Percentiles rank a stretch among this genome's conserved stretches.
Conservation (phyloP, 2,888 invertebrate species). For the Heteropelma amictum region DNA sequence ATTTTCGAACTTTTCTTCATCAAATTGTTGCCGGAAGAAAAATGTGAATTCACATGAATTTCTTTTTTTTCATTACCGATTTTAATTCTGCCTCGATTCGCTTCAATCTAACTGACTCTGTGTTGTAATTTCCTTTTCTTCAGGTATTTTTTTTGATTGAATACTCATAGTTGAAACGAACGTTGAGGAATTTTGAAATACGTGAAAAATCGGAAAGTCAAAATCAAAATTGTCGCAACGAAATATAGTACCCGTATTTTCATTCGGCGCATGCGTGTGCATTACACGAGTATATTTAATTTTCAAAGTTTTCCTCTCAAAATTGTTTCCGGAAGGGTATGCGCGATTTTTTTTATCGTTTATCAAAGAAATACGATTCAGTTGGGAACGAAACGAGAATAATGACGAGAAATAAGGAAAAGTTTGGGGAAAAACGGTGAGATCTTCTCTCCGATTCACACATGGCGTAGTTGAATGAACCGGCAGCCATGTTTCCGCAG, state of each 20-base stretch:
- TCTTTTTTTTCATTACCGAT: no score
- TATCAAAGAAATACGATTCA: no score
- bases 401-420: constrained; percentile 6
- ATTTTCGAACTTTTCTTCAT: background rate
- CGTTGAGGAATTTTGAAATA: no score
- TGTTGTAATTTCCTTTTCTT: no score
- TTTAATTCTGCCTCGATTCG: no score
- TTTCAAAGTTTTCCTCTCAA: background rate
- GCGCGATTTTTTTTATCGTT: no score
- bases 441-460: constrained; percentile 45
- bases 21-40: background rate
- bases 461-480: constrained; percentile 63
- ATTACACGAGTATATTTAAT: background rate
- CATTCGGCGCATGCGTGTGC: constrained; percentile 58
- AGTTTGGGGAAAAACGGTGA: background rate
- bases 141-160: no score
- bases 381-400: background rate
- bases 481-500: constrained; percentile 67
- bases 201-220: constrained; percentile 56
- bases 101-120: no score
- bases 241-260: constrained; percentile 34
- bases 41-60: no score
- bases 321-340: background rate
- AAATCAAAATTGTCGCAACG: constrained; percentile 71
- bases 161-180: no score